A percentile compares a stretch with the other conserved stretches of the same genome.
phyloP scores from a whole-genome alignment of 2,797 vertebrate genomes.

The Mallotus villosus region DNA sequence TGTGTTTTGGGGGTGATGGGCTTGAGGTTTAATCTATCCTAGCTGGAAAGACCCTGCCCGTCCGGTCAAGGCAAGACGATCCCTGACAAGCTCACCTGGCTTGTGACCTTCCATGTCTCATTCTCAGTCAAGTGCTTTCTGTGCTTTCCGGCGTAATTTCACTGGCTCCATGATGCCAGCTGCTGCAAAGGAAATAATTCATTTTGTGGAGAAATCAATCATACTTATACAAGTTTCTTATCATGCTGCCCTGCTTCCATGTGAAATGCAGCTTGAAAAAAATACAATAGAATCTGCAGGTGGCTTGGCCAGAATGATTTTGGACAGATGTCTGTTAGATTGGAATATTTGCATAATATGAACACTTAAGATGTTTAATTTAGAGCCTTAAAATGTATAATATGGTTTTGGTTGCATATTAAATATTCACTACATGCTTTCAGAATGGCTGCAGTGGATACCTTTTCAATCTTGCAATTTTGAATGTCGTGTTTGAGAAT shows the following conservation, averaged over 20 bases:
- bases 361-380: too few species aligned
- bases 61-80: constrained; percentile 48
- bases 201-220: constrained; percentile 69
- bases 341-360: too few species aligned
- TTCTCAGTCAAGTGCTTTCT: constrained; percentile 31
- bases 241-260: constrained; percentile 58
- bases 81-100: constrained; percentile 26
- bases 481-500: too few species aligned
- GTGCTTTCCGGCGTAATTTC: constrained; percentile 56
- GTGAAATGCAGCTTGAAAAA: constrained; percentile 53
- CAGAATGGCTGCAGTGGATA: too few species aligned
- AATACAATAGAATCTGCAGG: background rate
- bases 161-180: constrained; percentile 53
- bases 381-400: too few species aligned
- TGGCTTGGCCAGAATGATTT: background rate
- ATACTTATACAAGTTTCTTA: constrained; percentile 38
- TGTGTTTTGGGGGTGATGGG: background rate
- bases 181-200: constrained; percentile 63
- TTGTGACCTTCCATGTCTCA: constrained; percentile 33
- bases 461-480: too few species aligned
- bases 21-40: background rate
- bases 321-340: too few species aligned
- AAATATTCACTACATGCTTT: too few species aligned
- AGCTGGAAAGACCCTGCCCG: constrained; percentile 12
- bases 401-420: too few species aligned